Percentiles rank a stretch among this genome's conserved stretches.
Evolutionary conservation across 2,888 invertebrate genomes (phyloP).

Genomic region (Chesias legatella): DNA sequence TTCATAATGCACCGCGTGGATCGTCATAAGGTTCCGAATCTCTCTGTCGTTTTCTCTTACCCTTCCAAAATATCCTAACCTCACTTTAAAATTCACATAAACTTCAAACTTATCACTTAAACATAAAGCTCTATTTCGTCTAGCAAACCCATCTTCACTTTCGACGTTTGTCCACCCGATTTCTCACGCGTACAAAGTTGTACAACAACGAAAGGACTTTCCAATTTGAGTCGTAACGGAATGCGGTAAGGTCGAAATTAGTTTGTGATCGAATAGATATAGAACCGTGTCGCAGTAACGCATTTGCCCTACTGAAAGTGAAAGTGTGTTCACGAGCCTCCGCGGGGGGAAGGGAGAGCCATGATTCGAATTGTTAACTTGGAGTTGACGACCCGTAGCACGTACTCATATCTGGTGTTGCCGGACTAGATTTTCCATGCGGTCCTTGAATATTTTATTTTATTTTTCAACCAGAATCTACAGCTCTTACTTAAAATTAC

Average conservation of each 20-base stretch:
- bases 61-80: slow-evolving; percentile 36
- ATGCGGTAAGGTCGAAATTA: slow-evolving; percentile 22
- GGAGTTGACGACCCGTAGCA: slow-evolving; percentile 67
- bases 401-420: slow-evolving; percentile 41
- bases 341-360: slow-evolving; percentile 45
- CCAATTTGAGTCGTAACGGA: slow-evolving; percentile 17
- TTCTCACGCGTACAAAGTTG: slow-evolving; percentile 41
- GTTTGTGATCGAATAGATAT: background rate
- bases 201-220: slow-evolving; percentile 20
- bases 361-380: slow-evolving; percentile 64
- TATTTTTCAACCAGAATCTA: too few relatives aligned
- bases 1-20: slow-evolving; percentile 68
- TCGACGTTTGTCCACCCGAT: slow-evolving; percentile 48
- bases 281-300: slow-evolving; percentile 40
- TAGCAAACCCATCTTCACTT: slow-evolving; percentile 37
- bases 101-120: slow-evolving; percentile 27
- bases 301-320: slow-evolving; percentile 76
- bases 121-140: slow-evolving; percentile 24
- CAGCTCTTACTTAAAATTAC: too few relatives aligned
- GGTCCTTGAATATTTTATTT: too few relatives aligned
- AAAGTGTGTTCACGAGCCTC: slow-evolving; percentile 58
- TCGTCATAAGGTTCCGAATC: slow-evolving; percentile 75
- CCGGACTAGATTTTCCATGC: too few relatives aligned
- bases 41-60: slow-evolving; percentile 57
- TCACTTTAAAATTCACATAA: slow-evolving; percentile 16